phyloP scores from a whole-genome alignment of 2,113 vertebrate species.

The Puma concolor region DNA sequence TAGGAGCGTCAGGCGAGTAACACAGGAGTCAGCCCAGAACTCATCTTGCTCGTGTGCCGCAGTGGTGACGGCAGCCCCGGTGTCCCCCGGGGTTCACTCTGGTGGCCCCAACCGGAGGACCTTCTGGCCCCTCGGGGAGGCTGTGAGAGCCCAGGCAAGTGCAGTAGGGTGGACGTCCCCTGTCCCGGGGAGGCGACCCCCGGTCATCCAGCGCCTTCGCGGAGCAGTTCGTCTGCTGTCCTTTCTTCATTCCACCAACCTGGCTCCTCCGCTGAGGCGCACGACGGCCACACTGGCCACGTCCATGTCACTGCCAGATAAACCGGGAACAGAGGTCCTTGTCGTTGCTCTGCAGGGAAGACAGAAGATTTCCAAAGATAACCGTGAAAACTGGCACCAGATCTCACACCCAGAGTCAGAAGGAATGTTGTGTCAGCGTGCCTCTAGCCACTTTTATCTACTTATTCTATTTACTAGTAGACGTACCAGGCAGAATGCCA shows the following conservation, averaged over 20 bases:
- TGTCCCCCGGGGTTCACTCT: neutral
- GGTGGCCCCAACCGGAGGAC: neutral
- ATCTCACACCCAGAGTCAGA: neutral
- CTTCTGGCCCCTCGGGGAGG: no score
- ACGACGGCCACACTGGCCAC: no score
- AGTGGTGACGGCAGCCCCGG: rapidly evolving
- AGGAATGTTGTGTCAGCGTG: neutral
- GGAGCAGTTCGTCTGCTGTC: no score
- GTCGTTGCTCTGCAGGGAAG: neutral
- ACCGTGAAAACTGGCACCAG: rapidly evolving
- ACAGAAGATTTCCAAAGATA: neutral
- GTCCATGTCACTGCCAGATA: neutral
- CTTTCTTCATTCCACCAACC: neutral
- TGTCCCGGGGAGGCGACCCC: neutral
- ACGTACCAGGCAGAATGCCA: neutral
- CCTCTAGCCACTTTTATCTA: neutral
- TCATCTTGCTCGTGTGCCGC: neutral
- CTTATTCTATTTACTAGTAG: no score
- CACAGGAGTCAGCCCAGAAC: no score
- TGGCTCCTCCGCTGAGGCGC: no score
- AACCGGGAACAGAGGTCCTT: neutral
- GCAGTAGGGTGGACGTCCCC: no score
- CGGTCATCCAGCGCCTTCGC: rapidly evolving
- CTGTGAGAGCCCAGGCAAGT: neutral
- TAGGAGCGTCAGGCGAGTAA: rapidly evolving